Conservation (phyloP, 2,888 invertebrate species). For the Tribolium freemani region DNA sequence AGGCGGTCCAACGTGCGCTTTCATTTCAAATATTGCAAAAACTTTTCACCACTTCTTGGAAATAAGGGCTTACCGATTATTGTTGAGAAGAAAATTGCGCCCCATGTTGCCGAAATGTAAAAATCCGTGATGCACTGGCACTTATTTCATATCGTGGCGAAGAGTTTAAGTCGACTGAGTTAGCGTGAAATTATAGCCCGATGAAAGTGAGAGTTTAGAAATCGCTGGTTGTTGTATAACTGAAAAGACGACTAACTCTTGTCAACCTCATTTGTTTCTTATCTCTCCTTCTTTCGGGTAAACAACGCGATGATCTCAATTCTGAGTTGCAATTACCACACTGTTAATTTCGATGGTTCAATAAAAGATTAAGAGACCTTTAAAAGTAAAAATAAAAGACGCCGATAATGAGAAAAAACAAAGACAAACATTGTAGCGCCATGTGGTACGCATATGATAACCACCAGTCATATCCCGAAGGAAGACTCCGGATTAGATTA, state of each 20-base stretch:
- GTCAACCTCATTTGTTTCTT: slow-evolving; percentile 20
- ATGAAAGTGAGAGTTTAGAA: slow-evolving; percentile 41
- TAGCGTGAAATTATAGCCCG: slow-evolving; percentile 24
- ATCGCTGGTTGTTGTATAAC: slow-evolving; percentile 33
- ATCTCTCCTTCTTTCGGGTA: slow-evolving; percentile 1
- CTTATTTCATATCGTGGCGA: slow-evolving; percentile 14
- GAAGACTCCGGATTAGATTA: slow-evolving; percentile 10
- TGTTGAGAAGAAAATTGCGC: slow-evolving; percentile 34
- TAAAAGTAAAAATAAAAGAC: slow-evolving; percentile 33
- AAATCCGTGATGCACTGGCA: not conserved
- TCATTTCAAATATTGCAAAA: slow-evolving; percentile 2
- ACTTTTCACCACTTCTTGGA: not conserved
- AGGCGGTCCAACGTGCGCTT: slow-evolving; percentile 1
- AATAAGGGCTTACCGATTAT: slow-evolving; percentile 31
- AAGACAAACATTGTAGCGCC: slow-evolving; percentile 43
- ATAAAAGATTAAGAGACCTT: slow-evolving; percentile 28
- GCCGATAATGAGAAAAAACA: slow-evolving; percentile 37
- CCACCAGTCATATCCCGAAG: slow-evolving; percentile 29
- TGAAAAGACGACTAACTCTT: slow-evolving; percentile 19
- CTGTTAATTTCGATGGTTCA: not conserved
- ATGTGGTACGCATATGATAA: slow-evolving; percentile 44
- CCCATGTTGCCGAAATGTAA: slow-evolving; percentile 28
- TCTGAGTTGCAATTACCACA: not conserved
- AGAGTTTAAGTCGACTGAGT: slow-evolving; percentile 11
- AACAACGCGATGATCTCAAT: not conserved